A percentile compares a stretch with the other conserved stretches of the same genome.
phyloP scores from a whole-genome alignment of 92 coral and sea anemone genomes.

The Virgularia gustaviana region DNA sequence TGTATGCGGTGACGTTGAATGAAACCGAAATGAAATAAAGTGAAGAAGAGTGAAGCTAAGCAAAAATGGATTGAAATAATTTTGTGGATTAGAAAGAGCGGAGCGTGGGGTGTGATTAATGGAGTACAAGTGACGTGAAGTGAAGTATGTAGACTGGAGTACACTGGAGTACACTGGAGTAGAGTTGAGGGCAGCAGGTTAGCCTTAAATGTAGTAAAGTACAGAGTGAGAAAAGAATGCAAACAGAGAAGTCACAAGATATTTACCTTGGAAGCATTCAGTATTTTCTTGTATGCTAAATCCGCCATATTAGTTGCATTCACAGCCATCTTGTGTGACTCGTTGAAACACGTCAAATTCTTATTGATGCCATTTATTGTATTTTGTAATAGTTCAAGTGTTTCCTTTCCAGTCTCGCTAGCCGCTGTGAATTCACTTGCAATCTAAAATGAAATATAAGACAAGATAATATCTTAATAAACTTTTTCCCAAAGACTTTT shows the following conservation, averaged over 20 bases:
- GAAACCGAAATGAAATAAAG: no score
- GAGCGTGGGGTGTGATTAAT: no score
- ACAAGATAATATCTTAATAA: no score
- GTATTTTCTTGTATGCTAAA: constrained; percentile 61
- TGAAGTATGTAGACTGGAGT: background rate
- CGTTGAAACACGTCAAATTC: constrained; percentile 67
- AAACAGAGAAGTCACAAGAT: background rate
- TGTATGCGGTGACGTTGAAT: no score
- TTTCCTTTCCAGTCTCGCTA: constrained; percentile 52
- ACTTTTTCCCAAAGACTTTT: no score
- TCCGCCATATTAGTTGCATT: constrained; percentile 69
- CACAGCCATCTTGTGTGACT: constrained; percentile 61
- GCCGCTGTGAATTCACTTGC: constrained; percentile 64
- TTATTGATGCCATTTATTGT: constrained; percentile 63
- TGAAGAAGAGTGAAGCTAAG: background rate
- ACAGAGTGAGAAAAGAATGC: background rate
- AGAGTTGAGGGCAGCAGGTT: background rate
- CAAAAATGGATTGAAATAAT: background rate
- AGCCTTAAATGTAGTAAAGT: background rate
- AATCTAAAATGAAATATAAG: constrained; percentile 44
- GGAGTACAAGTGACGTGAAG: no score
- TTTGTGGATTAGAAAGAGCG: background rate
- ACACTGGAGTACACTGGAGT: background rate
- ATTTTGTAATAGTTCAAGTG: constrained; percentile 58
- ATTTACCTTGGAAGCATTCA: constrained; percentile 67